Percentiles rank a stretch among this genome's conserved stretches.
These are phyloP conservation scores for Sabatieria punctata DNA, from an alignment of 2,888 invertebrate species.

Conservation along the genomic window DNA sequence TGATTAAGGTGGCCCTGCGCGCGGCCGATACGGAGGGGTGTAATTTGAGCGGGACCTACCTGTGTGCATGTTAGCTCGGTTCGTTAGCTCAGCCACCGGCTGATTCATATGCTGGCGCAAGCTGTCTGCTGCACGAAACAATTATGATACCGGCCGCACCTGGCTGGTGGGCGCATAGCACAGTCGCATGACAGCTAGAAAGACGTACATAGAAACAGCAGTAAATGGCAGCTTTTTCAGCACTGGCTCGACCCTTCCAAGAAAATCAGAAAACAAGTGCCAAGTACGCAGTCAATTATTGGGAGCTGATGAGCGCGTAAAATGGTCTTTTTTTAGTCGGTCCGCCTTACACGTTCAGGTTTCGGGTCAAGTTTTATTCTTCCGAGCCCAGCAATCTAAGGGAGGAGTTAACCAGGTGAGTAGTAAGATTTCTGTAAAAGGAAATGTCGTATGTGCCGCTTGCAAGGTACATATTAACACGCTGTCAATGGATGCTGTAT, in stretches of 20 bases:
- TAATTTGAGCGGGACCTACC: no score
- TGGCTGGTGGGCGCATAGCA: neutral
- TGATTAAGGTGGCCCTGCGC: no score
- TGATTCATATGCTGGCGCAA: no score
- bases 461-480: no score
- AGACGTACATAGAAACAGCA: no score
- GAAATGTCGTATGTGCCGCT: no score
- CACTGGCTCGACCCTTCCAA: conserved; percentile 98
- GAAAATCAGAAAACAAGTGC: conserved; percentile 90
- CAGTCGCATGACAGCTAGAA: neutral
- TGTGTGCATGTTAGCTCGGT: no score
- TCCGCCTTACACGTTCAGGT: conserved; percentile 81
- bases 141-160: neutral
- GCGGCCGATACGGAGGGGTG: no score
- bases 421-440: conserved; percentile 1
- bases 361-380: conserved; percentile 95
- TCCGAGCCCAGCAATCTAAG: conserved; percentile 89
- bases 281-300: conserved; percentile 48
- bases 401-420: conserved; percentile 75
- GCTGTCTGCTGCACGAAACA: no score
- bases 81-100: no score
- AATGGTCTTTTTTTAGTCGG: conserved; percentile 50
- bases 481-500: no score
- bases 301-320: neutral
- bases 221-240: no score